Evolutionary conservation across 2,888 invertebrate genomes (phyloP).

Genomic region (Spodoptera picta): DNA sequence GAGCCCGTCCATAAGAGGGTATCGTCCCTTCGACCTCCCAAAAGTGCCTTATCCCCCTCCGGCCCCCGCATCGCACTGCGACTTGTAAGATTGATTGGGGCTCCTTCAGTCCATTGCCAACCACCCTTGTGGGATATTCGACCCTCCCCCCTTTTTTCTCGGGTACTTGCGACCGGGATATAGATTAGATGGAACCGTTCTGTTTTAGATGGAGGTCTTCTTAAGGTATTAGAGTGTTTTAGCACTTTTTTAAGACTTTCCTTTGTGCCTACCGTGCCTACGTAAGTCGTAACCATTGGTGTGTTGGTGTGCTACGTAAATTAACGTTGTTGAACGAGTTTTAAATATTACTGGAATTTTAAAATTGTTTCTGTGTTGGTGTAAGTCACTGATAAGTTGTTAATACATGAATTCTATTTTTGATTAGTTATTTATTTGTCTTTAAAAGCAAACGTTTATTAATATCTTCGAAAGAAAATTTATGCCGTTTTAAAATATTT

Average conservation of each 20-base stretch:
- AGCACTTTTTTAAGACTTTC: conserved; percentile 20
- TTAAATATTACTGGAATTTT: no score
- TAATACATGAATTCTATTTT: no score
- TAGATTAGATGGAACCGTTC: conserved; percentile 74
- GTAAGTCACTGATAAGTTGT: no score
- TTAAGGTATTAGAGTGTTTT: conserved; percentile 39
- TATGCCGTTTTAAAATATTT: no score
- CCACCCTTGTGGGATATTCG: conserved; percentile 85
- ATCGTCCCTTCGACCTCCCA: conserved; percentile 83
- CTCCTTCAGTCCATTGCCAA: conserved; percentile 88
- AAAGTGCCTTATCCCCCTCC: conserved; percentile 70
- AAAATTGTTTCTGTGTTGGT: no score
- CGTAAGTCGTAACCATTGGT: not conserved
- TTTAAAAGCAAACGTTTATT: no score
- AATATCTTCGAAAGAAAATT: no score
- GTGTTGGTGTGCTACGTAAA: not conserved
- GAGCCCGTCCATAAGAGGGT: conserved; percentile 84
- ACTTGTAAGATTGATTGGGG: conserved; percentile 90
- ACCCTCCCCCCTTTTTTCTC: conserved; percentile 86
- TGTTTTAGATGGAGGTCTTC: conserved; percentile 45
- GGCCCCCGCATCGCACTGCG: conserved; percentile 75
- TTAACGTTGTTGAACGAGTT: not conserved
- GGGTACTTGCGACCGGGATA: conserved; percentile 72
- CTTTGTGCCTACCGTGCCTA: conserved; percentile 5
- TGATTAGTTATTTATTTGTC: no score